Evolutionary conservation across 2,113 vertebrate genomes (phyloP).

Genomic region (Ranitomeya variabilis): DNA sequence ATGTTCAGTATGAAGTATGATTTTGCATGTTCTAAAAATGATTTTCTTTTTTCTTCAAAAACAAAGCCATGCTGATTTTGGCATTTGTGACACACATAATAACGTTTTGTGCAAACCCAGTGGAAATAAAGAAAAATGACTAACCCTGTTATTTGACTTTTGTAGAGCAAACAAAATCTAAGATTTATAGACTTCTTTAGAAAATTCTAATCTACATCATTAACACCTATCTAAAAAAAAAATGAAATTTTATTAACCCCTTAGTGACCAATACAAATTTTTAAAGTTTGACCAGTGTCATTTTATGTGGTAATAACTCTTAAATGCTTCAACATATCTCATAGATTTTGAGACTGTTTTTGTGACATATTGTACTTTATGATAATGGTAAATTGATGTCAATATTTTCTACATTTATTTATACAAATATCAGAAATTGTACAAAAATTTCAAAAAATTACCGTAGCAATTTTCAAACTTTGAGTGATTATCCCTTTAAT

Average conservation of each 20-base stretch:
- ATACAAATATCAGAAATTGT: no score
- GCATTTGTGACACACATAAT: not conserved
- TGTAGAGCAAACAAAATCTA: conserved; percentile 22
- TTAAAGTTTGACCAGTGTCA: no score
- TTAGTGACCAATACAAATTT: no score
- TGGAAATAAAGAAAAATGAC: conserved; percentile 61
- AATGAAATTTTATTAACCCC: not conserved
- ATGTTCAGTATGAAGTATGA: not conserved
- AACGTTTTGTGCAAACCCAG: conserved; percentile 32
- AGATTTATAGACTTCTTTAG: not conserved
- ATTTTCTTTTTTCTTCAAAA: conserved; percentile 5
- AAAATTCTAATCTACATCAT: not conserved
- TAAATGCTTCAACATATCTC: no score
- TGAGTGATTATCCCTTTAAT: no score
- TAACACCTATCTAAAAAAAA: not conserved
- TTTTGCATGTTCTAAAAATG: conserved; percentile 2
- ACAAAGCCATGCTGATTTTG: conserved; percentile 1
- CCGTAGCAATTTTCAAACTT: no score
- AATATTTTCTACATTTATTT: no score
- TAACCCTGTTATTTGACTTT: conserved; percentile 78
- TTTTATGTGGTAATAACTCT: no score
- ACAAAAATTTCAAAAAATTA: no score
- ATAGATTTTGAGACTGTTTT: no score
- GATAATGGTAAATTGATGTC: no score
- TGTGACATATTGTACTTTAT: no score